Evolutionary conservation across 64 coral and sea anemone genomes (phyloP).

Genomic region (Montipora cactus): DNA sequence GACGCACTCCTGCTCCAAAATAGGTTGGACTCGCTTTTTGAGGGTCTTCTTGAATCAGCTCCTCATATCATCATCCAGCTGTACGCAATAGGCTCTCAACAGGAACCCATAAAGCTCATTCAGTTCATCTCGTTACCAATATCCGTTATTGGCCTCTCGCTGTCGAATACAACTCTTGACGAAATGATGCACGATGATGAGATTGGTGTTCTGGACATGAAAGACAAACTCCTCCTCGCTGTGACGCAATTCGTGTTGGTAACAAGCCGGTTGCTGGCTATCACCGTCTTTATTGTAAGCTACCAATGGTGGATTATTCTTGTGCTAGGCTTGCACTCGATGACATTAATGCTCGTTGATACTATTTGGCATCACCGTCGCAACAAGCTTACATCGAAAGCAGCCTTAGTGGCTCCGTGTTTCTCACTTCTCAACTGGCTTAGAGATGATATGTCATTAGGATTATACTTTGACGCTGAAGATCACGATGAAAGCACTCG

Average conservation of each 20-base stretch:
- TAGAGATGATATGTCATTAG: background rate
- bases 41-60: conserved; percentile 42
- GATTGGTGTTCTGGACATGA: background rate
- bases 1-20: background rate
- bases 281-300: conserved; percentile 1
- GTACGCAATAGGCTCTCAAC: conserved; percentile 47
- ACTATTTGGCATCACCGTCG: background rate
- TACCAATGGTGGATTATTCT: conserved; percentile 48
- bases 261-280: background rate
- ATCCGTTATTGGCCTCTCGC: background rate
- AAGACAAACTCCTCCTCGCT: background rate
- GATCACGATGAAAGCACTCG: background rate
- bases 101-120: conserved; percentile 44
- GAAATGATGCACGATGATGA: background rate
- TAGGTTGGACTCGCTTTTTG: conserved; percentile 23
- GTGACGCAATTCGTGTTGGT: conserved; percentile 6
- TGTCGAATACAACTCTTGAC: conserved; percentile 17
- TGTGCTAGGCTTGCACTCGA: background rate
- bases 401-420: background rate
- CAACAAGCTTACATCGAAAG: background rate
- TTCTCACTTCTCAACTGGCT: background rate
- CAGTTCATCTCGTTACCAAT: conserved; percentile 53
- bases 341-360: background rate
- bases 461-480: background rate
- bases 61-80: conserved; percentile 63